Percentiles rank a stretch among this genome's conserved stretches.
These are phyloP conservation scores for Arion vulgaris DNA, from an alignment of 1,140 invertebrate genomes.

Conservation along the genomic window DNA sequence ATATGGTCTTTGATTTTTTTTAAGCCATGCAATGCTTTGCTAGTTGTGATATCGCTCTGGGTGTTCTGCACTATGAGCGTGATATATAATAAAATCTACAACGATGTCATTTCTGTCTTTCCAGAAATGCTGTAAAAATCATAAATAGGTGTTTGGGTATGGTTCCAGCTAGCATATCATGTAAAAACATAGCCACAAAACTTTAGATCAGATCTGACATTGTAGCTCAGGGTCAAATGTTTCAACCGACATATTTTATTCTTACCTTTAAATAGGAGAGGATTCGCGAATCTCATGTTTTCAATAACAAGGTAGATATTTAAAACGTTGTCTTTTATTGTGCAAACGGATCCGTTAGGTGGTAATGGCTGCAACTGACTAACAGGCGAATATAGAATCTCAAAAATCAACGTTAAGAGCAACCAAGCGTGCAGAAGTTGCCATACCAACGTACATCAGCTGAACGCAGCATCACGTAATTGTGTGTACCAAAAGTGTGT, in stretches of 20 bases:
- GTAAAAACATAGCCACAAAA: neutral
- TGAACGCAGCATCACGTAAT: constrained; percentile 1
- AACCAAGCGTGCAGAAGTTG: neutral
- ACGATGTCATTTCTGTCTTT: no score
- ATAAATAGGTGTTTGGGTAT: neutral
- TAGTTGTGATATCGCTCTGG: no score
- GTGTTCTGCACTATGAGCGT: no score
- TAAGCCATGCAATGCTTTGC: no score
- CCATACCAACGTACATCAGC: neutral
- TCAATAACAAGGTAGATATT: neutral
- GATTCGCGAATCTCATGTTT: constrained; percentile 1
- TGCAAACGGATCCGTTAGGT: neutral
- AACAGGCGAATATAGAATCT: neutral
- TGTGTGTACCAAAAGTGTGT: neutral
- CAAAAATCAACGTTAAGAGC: neutral
- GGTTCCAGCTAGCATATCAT: neutral
- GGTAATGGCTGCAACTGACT: neutral
- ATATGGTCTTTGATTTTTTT: no score
- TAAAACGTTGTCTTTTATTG: neutral
- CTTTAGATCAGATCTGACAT: neutral
- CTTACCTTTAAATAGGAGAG: neutral
- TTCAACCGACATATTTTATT: neutral
- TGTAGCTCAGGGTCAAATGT: neutral
- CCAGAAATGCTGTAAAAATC: neutral
- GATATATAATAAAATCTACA: no score